A percentile compares a stretch with the other conserved stretches of the same genome.
Conservation (phyloP, 2,113 vertebrate species). For the Cinclus mexicanus region DNA sequence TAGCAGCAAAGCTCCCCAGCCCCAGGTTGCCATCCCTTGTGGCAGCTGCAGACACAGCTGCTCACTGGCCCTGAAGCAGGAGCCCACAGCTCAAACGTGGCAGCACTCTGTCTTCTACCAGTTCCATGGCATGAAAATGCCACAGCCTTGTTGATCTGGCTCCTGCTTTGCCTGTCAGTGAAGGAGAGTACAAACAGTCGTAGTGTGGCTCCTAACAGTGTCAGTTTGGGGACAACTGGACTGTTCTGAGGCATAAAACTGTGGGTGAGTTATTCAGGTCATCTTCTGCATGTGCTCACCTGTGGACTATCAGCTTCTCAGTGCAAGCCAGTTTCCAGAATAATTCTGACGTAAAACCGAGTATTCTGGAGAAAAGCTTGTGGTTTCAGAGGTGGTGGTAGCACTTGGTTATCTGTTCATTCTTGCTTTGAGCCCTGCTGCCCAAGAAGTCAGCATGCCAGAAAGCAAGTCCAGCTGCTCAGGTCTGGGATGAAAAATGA, state of each 20-base stretch:
- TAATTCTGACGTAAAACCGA: not conserved
- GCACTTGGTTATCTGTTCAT: not conserved
- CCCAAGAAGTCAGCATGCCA: not conserved
- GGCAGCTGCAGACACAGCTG: constrained; percentile 1
- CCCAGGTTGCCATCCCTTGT: constrained; percentile 4
- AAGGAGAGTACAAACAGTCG: fast-evolving
- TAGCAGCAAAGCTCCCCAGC: not conserved
- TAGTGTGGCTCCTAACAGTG: not conserved
- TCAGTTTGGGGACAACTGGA: not conserved
- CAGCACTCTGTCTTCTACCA: not conserved
- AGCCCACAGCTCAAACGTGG: not conserved
- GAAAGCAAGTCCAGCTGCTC: not conserved
- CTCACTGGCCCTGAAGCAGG: not conserved
- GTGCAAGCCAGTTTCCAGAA: not conserved
- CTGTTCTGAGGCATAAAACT: not conserved
- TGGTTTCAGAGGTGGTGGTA: not conserved
- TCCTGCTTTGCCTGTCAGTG: not conserved
- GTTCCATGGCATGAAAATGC: constrained; percentile 19
- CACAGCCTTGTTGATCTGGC: not conserved
- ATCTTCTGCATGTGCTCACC: not conserved
- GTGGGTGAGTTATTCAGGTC: not conserved
- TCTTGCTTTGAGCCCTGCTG: not conserved
- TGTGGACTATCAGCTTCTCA: not conserved
- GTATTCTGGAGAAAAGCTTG: not conserved
- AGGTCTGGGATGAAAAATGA: not conserved